phyloP scores from a whole-genome alignment of 2,113 vertebrate genomes.

The Xenopus laevis region DNA sequence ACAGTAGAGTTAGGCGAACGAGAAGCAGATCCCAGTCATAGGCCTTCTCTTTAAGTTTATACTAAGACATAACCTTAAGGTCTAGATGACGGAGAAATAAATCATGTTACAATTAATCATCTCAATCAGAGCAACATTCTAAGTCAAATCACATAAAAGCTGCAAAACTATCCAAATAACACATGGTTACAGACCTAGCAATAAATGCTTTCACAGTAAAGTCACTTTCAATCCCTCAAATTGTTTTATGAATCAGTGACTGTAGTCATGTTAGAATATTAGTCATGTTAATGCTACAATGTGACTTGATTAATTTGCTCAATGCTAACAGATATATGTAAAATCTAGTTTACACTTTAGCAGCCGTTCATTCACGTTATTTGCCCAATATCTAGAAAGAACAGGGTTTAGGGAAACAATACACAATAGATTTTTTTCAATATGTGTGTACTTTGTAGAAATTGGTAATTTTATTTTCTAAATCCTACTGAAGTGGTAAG shows the following conservation, averaged over 20 bases:
- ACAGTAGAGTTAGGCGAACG: slow-evolving; percentile 66
- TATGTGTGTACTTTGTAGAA: too few species aligned
- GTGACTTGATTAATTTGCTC: too few species aligned
- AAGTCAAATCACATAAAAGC: background rate
- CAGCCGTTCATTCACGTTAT: too few species aligned
- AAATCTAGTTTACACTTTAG: too few species aligned
- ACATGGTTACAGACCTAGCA: background rate
- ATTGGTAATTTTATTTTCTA: too few species aligned
- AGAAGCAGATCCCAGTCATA: slow-evolving; percentile 57
- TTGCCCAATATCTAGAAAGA: too few species aligned
- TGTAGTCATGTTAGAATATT: background rate
- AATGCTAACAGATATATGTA: too few species aligned
- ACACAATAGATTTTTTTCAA: too few species aligned
- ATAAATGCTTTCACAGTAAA: background rate
- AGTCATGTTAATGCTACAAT: too few species aligned
- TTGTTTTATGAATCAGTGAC: background rate
- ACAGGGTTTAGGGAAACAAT: too few species aligned
- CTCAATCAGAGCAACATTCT: background rate
- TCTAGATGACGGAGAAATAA: slow-evolving; percentile 60
- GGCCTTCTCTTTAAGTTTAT: slow-evolving; percentile 61
- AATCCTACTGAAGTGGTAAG: too few species aligned
- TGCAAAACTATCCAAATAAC: background rate
- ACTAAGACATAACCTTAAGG: slow-evolving; percentile 64
- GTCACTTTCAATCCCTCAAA: background rate
- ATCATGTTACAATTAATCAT: background rate